Percentiles rank a stretch among this genome's conserved stretches.
Evolutionary conservation across 2,888 invertebrate genomes (phyloP).

Genomic region (Acheta domesticus): DNA sequence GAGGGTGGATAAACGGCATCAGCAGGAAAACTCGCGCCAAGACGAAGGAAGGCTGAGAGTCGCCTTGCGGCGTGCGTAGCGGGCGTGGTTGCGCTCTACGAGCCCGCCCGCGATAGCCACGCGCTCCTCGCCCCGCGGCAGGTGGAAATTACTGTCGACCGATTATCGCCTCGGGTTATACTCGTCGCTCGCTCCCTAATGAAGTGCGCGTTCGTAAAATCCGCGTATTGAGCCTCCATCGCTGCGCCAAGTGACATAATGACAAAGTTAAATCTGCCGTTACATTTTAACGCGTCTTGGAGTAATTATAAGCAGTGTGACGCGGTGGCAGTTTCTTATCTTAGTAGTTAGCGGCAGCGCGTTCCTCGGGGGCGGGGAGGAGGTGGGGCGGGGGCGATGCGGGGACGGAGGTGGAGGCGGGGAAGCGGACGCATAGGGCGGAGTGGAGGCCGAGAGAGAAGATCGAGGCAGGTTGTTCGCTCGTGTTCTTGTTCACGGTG

Average conservation of each 20-base stretch:
- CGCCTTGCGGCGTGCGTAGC: background rate
- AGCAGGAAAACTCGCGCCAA: too few species aligned
- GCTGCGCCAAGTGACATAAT: background rate
- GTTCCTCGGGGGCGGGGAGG: too few species aligned
- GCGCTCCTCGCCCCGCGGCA: background rate
- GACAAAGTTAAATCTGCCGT: conserved; percentile 11
- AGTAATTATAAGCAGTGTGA: background rate
- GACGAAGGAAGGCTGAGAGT: too few species aligned
- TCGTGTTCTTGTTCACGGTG: too few species aligned
- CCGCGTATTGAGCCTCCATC: conserved; percentile 2
- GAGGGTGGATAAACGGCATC: too few species aligned
- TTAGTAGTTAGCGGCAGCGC: background rate
- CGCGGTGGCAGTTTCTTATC: conserved; percentile 18
- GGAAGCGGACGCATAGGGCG: too few species aligned
- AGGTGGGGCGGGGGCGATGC: too few species aligned
- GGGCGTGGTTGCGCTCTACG: background rate
- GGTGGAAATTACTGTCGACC: conserved; percentile 18
- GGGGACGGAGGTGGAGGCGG: too few species aligned
- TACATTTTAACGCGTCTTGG: conserved; percentile 18
- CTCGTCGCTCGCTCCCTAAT: conserved; percentile 18
- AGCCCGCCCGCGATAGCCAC: background rate
- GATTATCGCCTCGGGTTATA: background rate
- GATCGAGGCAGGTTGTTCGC: too few species aligned
- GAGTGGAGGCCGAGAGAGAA: too few species aligned
- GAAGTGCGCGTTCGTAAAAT: conserved; percentile 8